Evolutionary conservation across 2,888 invertebrate species (phyloP), one percentile per base, ranked within the genome.

Genomic region (Pristionchus maxplancki): DNA sequence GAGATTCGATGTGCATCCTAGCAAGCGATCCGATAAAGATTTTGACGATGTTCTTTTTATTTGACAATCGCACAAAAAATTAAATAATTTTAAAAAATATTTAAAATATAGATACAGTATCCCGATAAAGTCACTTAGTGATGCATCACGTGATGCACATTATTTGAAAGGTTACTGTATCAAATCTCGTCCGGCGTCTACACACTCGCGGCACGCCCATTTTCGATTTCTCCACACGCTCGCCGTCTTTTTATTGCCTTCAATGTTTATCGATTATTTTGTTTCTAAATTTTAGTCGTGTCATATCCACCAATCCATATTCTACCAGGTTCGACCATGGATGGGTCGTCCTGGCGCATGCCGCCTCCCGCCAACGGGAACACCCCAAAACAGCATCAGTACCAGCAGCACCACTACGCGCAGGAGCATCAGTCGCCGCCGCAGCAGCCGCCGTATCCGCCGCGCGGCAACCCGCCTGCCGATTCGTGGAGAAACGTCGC

Each of bases 401-500:
- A 78, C 78, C 78, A 44, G 28, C 78, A 44, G 48, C 78, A 78
- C 28, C 44, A n/a, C 24, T 48, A 44, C n/a, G n/a, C 40, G 44
- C 78, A 78, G 78, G n/a, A 40, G 78, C 34, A 34, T 17, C 31
- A 67, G 34, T 31, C 67, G 67, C 67, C 31, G 67, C 67, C 31
- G 67, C 44, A 78, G n/a, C 44, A 48, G 44, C 3, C 24, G 28
- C 28, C 44, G 78, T 78, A 78, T 17, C 44, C 44, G 44, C 44
- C 78, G 9, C 78, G 78, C 44, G 78, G 78, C 78, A 40, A 78
- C 13, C 78, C 78, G 44, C 78, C 78, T 28, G 48, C 6, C 78
- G 78, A 78, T 11, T 78, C 78, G 13, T 78, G 78, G 78, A 78
- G 78, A 78, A 78, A 78, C n/a, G 78, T 48, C 28, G 78, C 78